A percentile compares a stretch with the other conserved stretches of the same genome.
phyloP scores from a whole-genome alignment of 2,113 vertebrate species.

The Limnothrissa miodon region DNA sequence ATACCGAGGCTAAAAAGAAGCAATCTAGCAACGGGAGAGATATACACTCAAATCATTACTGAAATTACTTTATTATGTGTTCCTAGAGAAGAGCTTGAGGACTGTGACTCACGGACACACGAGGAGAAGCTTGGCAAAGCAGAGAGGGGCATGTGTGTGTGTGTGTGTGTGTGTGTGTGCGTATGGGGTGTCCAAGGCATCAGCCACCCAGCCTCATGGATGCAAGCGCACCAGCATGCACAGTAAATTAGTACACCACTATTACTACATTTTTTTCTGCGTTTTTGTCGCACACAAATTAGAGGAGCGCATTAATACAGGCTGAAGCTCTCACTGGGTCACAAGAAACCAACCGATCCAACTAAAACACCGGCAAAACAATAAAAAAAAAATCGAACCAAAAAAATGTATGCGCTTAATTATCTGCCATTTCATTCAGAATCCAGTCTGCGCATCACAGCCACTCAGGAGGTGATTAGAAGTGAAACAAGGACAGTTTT shows the following conservation, averaged over 20 bases:
- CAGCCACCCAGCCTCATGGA: neutral
- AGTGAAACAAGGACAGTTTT: neutral
- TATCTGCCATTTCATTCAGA: neutral
- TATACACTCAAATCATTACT: slow-evolving; percentile 1
- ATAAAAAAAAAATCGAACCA: neutral
- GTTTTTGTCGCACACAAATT: neutral
- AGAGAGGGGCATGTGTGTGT: neutral
- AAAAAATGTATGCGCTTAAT: neutral
- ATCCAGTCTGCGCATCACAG: neutral
- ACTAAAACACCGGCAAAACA: neutral
- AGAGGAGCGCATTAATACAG: neutral
- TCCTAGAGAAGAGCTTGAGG: neutral
- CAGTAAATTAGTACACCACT: neutral
- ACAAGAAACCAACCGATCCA: neutral
- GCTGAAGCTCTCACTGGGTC: neutral
- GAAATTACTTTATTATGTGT: neutral
- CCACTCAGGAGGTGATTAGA: neutral
- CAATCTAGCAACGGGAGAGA: neutral
- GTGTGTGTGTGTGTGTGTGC: neutral
- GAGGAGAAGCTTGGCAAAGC: neutral
- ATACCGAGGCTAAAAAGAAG: slow-evolving; percentile 1
- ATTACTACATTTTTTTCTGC: neutral
- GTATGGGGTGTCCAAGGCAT: neutral
- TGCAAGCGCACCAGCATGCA: neutral
- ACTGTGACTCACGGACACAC: neutral